Conservation (phyloP, 30 jellyfish, hydroid and myxozoan species). For the Hydra vulgaris region DNA sequence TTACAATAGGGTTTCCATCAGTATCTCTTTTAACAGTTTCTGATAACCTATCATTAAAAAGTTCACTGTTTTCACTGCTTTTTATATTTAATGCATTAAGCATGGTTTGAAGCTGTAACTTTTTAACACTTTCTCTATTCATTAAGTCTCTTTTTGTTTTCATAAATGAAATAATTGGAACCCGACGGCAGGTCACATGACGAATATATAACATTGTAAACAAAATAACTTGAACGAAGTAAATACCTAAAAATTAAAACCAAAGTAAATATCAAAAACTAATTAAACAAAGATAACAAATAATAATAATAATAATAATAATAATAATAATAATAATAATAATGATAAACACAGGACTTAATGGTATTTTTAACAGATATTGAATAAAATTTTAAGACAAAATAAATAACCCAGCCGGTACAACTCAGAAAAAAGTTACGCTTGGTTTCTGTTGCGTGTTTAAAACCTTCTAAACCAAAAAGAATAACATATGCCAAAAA, state of each 20-base stretch:
- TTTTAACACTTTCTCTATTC: slow-evolving; percentile 55
- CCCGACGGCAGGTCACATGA: neutral
- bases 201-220: neutral
- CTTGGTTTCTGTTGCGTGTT: too few relatives aligned
- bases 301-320: too few relatives aligned
- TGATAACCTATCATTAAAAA: slow-evolving; percentile 39
- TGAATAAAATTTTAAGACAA: too few relatives aligned
- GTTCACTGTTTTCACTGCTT: slow-evolving; percentile 28
- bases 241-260: neutral
- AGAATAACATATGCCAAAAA: too few relatives aligned
- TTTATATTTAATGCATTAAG: slow-evolving; percentile 20
- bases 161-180: neutral
- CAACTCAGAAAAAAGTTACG: too few relatives aligned
- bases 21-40: slow-evolving; percentile 65
- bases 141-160: slow-evolving; percentile 11
- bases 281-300: neutral
- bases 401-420: too few relatives aligned
- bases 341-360: too few relatives aligned
- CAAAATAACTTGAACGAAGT: neutral
- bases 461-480: too few relatives aligned
- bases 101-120: slow-evolving; percentile 62
- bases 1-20: slow-evolving; percentile 31
- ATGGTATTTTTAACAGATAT: too few relatives aligned
- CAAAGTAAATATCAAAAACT: neutral
- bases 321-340: too few relatives aligned